Percentiles rank a stretch among this genome's conserved stretches.
These are phyloP conservation scores for Pelmatolapia mariae DNA, from an alignment of 2,113 vertebrate species.

Conservation along the genomic window DNA sequence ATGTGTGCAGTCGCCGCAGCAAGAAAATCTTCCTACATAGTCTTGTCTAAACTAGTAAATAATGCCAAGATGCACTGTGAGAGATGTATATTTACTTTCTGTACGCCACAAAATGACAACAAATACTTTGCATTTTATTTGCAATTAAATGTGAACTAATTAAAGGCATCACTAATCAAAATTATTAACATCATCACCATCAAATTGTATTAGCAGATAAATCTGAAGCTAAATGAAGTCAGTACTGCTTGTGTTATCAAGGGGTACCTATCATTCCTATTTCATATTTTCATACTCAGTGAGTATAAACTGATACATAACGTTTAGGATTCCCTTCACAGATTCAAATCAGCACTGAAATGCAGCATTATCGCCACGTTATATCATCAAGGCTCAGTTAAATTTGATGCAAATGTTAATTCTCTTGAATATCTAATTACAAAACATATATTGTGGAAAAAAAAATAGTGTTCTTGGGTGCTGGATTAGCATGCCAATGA, in stretches of 20 bases:
- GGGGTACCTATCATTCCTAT: constrained; percentile 7
- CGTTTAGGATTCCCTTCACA: constrained; percentile 6
- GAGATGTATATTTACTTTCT: constrained; percentile 6
- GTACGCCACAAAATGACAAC: not conserved
- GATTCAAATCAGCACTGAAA: constrained; percentile 20
- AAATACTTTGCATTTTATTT: not conserved
- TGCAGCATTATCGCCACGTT: not conserved
- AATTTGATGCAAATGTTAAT: constrained; percentile 16
- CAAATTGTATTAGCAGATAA: constrained; percentile 6
- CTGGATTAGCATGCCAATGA: not conserved
- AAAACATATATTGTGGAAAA: not conserved
- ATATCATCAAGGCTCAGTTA: constrained; percentile 3
- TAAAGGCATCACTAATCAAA: constrained; percentile 28
- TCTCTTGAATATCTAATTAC: constrained; percentile 4
- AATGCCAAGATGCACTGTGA: not conserved
- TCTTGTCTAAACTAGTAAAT: not conserved
- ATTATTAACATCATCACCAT: constrained; percentile 8
- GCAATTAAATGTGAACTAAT: constrained; percentile 29
- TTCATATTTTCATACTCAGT: not conserved
- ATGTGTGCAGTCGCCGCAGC: not conserved
- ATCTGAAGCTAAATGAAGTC: constrained; percentile 15
- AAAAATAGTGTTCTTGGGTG: not conserved
- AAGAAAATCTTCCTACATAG: not conserved
- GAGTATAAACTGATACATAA: constrained; percentile 7
- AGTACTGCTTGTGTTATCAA: not conserved